Evolutionary conservation across 2,797 vertebrate species (phyloP).

Genomic region (Gymnocypris eckloni): DNA sequence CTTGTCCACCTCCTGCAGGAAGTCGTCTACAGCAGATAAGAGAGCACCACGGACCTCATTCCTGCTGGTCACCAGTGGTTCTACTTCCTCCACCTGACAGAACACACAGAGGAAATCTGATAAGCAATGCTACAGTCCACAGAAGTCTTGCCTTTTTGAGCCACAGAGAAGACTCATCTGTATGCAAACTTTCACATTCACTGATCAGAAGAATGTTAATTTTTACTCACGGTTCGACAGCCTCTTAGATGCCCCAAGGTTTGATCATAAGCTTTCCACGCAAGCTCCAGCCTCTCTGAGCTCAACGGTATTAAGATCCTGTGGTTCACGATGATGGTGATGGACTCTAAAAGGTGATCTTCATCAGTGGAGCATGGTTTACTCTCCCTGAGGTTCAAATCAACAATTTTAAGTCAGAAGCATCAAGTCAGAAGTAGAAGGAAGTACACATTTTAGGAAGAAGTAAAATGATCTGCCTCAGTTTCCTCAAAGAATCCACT

Average conservation of each 20-base stretch:
- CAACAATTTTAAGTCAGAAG: background rate
- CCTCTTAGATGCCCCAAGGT: constrained; percentile 72
- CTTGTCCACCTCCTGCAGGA: constrained; percentile 75
- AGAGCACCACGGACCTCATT: constrained; percentile 73
- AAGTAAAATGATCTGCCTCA: constrained; percentile 61
- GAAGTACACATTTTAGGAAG: background rate
- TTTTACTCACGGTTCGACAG: constrained; percentile 69
- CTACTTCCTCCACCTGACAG: constrained; percentile 67
- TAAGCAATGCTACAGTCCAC: background rate
- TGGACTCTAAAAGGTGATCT: constrained; percentile 74
- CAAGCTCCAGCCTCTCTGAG: constrained; percentile 71
- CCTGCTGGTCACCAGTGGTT: constrained; percentile 69
- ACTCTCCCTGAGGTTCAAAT: constrained; percentile 42
- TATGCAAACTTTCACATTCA: background rate
- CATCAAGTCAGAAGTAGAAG: background rate
- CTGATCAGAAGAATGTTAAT: background rate
- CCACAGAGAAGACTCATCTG: background rate
- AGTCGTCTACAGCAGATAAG: constrained; percentile 65
- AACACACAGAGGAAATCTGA: constrained; percentile 22
- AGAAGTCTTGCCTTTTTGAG: background rate
- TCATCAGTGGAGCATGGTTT: constrained; percentile 59
- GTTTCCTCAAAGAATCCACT: constrained; percentile 70
- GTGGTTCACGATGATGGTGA: constrained; percentile 70
- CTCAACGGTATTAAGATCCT: constrained; percentile 63
- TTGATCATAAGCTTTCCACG: constrained; percentile 72